Base-by-base conservation (phyloP, 2,888 invertebrate genomes). In the Eilema griseolum region DNA sequence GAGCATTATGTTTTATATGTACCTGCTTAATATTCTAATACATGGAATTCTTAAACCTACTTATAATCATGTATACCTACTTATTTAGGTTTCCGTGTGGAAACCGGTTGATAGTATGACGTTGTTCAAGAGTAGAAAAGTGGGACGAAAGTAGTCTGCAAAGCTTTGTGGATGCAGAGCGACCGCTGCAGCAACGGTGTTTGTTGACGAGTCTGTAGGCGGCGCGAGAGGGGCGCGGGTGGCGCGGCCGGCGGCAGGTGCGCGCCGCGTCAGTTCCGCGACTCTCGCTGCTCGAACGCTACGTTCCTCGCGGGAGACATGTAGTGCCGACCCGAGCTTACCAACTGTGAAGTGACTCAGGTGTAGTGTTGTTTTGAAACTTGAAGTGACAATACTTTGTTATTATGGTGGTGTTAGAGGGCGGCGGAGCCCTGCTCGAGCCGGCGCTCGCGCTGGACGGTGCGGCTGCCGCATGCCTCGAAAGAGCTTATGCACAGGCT, bases 401-500 rank as follows among this genome's bases (percentile, higher is more conserved):
- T 85, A 88, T 84, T 77, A 95, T 95, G 95, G 95, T 95, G 83
- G 95, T 95, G 87, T 89, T 95, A 77, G 95, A 95, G 88, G 94
- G 95, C 80, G 95, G 95, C 78, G 95, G 95, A 73, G 94, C 93
- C 79, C 89, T 94, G 81, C 90, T 95, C 72, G 95, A 95, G 91
- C 95, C 94, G 85, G 94, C 98, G 87, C 96, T 98, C 91, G 97
- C 97, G 91, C 96, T 97, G 86, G 96, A 97, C 90, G 97, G 97
- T 83, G 96, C 96, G 75, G 94, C 97, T 82, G 96, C 96, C 80
- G 96, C 97, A 80, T 96, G 97, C 83, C 95, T 98, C 90, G 98
- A 98, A 92, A 96, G 97, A 77, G 96, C 97, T 76, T 98, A 98
- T 93, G 97, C 97, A 87, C 98, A 98, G 92, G 97, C 97, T 84